Evolutionary conservation across 1,140 invertebrate genomes (phyloP).

Genomic region (Euborellia annulipes): DNA sequence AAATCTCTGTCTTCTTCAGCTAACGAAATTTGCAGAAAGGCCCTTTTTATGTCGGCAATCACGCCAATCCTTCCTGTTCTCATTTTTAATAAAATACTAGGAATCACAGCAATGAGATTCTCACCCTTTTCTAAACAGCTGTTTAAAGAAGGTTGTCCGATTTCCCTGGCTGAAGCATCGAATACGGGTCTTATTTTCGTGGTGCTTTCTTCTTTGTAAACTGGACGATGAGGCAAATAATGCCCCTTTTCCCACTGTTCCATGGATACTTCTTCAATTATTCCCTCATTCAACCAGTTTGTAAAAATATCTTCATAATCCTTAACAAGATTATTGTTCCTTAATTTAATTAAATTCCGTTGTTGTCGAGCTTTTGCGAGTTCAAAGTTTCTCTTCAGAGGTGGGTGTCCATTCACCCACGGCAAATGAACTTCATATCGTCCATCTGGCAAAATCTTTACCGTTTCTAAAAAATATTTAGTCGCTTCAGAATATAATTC

Average conservation of each 20-base stretch:
- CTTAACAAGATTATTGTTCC: slow-evolving; percentile 13
- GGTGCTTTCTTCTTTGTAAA: slow-evolving; percentile 21
- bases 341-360: slow-evolving; percentile 14
- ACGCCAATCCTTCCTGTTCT: slow-evolving; percentile 21
- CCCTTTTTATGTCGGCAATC: slow-evolving; percentile 26
- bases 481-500: slow-evolving; percentile 16
- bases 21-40: slow-evolving; percentile 26
- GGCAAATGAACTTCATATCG: slow-evolving; percentile 21
- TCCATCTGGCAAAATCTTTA: slow-evolving; percentile 15
- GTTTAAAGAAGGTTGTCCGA: slow-evolving; percentile 21
- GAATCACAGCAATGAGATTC: slow-evolving; percentile 27
- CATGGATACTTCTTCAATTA: slow-evolving; percentile 20
- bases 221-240: slow-evolving; percentile 22
- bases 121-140: slow-evolving; percentile 24
- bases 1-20: slow-evolving; percentile 18
- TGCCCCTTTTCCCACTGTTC: slow-evolving; percentile 12
- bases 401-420: slow-evolving; percentile 18
- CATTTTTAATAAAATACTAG: slow-evolving; percentile 24
- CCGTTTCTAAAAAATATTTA: slow-evolving; percentile 19
- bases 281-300: slow-evolving; percentile 17
- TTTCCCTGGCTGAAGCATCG: slow-evolving; percentile 14
- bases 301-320: slow-evolving; percentile 21
- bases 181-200: slow-evolving; percentile 18
- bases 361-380: slow-evolving; percentile 14
- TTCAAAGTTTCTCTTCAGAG: slow-evolving; percentile 14